A percentile compares a stretch with the other conserved stretches of the same genome.
These are phyloP conservation scores for Agrochola macilenta DNA, from an alignment of 2,888 invertebrate species.

Conservation along the genomic window DNA sequence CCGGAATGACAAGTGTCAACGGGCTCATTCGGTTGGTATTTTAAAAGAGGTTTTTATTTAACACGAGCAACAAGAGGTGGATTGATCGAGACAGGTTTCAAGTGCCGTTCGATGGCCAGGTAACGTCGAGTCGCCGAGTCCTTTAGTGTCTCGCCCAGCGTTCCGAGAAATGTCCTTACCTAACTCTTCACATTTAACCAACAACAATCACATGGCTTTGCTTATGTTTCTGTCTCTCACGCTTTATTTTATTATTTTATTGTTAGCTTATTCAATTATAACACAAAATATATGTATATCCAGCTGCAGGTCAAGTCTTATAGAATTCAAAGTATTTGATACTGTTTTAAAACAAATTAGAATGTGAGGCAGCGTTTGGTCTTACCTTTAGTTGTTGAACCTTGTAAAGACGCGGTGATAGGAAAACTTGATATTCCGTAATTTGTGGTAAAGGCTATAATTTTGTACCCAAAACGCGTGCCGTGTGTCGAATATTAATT, in stretches of 20 bases:
- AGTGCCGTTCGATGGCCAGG: conserved; percentile 88
- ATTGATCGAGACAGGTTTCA: conserved; percentile 91
- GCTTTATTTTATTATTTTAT: conserved; percentile 56
- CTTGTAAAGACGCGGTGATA: conserved; percentile 23
- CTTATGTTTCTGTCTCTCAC: conserved; percentile 63
- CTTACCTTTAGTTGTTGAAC: not conserved
- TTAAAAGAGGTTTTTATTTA: conserved; percentile 90
- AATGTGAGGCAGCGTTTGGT: not conserved
- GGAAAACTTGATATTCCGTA: conserved; percentile 38
- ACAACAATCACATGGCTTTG: conserved; percentile 74
- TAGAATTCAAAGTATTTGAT: conserved; percentile 2
- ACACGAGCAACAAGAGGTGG: conserved; percentile 89
- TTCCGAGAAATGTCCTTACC: conserved; percentile 88
- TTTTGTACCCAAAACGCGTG: conserved; percentile 68
- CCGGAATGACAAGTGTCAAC: conserved; percentile 90
- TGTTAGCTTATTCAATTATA: conserved; percentile 38
- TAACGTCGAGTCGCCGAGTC: conserved; percentile 80
- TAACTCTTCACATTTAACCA: conserved; percentile 77
- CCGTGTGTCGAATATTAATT: conserved; percentile 78
- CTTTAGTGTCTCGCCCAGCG: conserved; percentile 83
- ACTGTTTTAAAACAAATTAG: conserved; percentile 12
- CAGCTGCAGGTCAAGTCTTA: not conserved
- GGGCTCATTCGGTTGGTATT: conserved; percentile 87
- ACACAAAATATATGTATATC: conserved; percentile 4
- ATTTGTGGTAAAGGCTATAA: conserved; percentile 72